phyloP scores from a whole-genome alignment of 2,797 vertebrate genomes.

The Phrynocephalus guinanensis region DNA sequence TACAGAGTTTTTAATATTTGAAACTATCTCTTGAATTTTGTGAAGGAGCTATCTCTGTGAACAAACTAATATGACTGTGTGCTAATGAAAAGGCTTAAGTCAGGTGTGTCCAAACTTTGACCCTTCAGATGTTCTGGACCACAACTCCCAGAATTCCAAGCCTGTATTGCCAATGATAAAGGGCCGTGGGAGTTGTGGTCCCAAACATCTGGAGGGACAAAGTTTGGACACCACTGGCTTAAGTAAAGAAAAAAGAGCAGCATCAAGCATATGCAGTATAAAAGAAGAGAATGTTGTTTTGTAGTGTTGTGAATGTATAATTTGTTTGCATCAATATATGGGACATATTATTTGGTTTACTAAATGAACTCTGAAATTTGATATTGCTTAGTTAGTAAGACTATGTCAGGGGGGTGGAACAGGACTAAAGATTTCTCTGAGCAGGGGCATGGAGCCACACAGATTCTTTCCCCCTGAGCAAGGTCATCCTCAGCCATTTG shows the following conservation, averaged over 20 bases:
- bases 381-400: not conserved
- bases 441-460: too few species aligned
- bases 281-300: not conserved
- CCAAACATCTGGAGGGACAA: too few species aligned
- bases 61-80: not conserved
- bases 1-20: not conserved
- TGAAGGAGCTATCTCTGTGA: not conserved
- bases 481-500: too few species aligned
- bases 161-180: too few species aligned
- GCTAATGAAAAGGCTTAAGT: not conserved
- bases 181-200: too few species aligned
- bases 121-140: not conserved
- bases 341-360: not conserved
- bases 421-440: too few species aligned
- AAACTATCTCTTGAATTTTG: not conserved
- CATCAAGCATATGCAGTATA: not conserved
- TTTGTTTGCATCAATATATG: not conserved
- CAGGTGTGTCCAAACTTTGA: too few species aligned
- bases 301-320: not conserved
- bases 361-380: not conserved
- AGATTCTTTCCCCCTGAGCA: too few species aligned
- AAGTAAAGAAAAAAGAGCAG: not conserved
- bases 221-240: too few species aligned
- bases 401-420: too few species aligned
- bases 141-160: too few species aligned